phyloP scores from a whole-genome alignment of 2,113 vertebrate genomes.

The Corynorhinus townsendii region DNA sequence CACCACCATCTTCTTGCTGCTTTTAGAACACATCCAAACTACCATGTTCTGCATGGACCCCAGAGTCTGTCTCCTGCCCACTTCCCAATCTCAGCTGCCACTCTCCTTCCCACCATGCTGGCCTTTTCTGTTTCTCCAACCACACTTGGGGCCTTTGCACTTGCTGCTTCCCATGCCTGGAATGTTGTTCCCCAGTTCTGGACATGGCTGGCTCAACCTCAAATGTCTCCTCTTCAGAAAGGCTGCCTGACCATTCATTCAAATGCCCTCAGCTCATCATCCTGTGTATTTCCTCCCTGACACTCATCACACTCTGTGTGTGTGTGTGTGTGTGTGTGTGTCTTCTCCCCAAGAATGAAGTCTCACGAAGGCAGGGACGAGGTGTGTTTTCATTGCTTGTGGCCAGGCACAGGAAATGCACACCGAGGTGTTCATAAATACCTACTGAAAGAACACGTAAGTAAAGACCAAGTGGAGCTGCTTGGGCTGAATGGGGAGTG shows the following conservation, averaged over 20 bases:
- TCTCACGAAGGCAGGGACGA: rapidly evolving
- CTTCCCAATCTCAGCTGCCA: neutral
- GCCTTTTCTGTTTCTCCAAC: neutral
- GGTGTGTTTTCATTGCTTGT: rapidly evolving
- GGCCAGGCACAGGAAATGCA: neutral
- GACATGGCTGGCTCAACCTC: neutral
- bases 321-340: neutral
- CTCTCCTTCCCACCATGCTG: rapidly evolving
- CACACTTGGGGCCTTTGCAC: neutral
- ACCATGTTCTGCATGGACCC: no score
- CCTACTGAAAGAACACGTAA: no score
- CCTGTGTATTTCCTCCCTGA: rapidly evolving
- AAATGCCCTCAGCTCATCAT: neutral
- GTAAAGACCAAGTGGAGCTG: neutral
- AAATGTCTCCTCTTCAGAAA: neutral
- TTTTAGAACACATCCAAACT: neutral
- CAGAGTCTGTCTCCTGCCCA: no score
- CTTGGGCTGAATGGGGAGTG: neutral
- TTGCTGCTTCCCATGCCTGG: neutral
- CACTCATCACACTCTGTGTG: neutral
- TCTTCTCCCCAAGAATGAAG: neutral
- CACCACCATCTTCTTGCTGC: neutral
- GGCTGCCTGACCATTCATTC: neutral
- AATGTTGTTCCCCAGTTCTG: neutral
- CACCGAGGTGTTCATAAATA: neutral